Base-by-base conservation (phyloP, 2,888 invertebrate species). In the Beris morrisii region DNA sequence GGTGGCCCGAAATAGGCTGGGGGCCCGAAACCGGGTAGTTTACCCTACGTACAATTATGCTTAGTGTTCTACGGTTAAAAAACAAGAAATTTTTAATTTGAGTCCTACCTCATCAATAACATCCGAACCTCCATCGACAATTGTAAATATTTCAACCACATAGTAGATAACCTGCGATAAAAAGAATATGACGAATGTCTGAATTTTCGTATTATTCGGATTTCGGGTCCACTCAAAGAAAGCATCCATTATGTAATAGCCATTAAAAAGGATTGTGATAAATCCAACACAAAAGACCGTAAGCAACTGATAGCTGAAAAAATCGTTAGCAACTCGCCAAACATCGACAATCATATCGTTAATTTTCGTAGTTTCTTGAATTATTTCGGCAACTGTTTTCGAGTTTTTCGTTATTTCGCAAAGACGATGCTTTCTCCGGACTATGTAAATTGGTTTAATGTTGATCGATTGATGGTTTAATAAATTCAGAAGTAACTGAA, bases 181-280 rank as follows among this genome's bases (percentile, higher is more conserved):
- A n/a, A 64, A 64, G 32, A 54, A 64, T 15, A 30, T 28, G 12
- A 64, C 22, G 6, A 54, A 31, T 30, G 44, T 4, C 4, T 48
- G 3, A 45, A 30, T 31, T 9, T 44, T 4, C 30, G 15, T 30
- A 3, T 4, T n/a, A 4, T 7, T 28, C 2, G 9, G 4, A n/a
- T 43, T 13, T 5, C 30, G 53, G 4, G 4, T 32, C 45, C 22
- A 30, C 11, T 44, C 13, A 5, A 64, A 4, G 7, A 53, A n/a
- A 7, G 44, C 55, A 4, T 69, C 67, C 30, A 69, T 13, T 4
- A 70, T 54, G 55, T 67, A 70, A 45, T 69, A 70, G 30, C 55
- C 54, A 64, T 70, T 65, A 46, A 70, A 70, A 6, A 69, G 66
- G 5, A 64, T 65, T 15, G 66, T 68, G 9, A 70, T 31, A 64